phyloP scores from a whole-genome alignment of 2,888 invertebrate genomes.

The Macrosoma leucophasiata region DNA sequence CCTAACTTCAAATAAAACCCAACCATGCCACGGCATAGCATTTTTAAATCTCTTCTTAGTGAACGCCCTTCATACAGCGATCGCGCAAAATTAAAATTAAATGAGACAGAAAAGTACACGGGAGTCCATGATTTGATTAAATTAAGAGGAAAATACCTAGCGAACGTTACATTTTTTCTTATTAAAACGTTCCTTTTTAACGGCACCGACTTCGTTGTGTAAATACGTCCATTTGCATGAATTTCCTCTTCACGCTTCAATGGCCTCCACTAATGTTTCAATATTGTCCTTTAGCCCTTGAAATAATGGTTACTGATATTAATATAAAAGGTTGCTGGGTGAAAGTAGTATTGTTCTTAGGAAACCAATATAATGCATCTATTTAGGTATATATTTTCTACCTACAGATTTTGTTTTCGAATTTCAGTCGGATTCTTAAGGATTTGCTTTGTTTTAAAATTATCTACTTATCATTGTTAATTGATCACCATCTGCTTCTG shows the following conservation, averaged over 20 bases:
- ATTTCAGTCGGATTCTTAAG: no score
- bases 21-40: constrained; percentile 2
- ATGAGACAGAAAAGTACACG: constrained; percentile 62
- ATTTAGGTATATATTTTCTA: no score
- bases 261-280: constrained; percentile 41
- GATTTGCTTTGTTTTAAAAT: no score
- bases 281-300: no score
- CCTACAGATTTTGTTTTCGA: no score
- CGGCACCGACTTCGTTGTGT: constrained; percentile 49
- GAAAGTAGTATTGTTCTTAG: no score
- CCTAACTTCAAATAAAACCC: constrained; percentile 4
- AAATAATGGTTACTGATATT: no score
- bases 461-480: no score
- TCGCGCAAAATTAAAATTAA: constrained; percentile 61
- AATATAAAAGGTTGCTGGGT: no score
- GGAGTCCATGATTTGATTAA: constrained; percentile 63
- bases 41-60: constrained; percentile 5
- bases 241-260: constrained; percentile 41
- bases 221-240: constrained; percentile 65
- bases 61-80: constrained; percentile 22
- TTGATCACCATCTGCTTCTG: no score
- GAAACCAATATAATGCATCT: no score
- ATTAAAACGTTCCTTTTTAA: constrained; percentile 58
- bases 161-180: constrained; percentile 37
- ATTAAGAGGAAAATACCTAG: constrained; percentile 65